Percentiles rank a stretch among this genome's conserved stretches.
Evolutionary conservation across 2,888 invertebrate genomes (phyloP).

Genomic region (Megaustenia siamemsis): DNA sequence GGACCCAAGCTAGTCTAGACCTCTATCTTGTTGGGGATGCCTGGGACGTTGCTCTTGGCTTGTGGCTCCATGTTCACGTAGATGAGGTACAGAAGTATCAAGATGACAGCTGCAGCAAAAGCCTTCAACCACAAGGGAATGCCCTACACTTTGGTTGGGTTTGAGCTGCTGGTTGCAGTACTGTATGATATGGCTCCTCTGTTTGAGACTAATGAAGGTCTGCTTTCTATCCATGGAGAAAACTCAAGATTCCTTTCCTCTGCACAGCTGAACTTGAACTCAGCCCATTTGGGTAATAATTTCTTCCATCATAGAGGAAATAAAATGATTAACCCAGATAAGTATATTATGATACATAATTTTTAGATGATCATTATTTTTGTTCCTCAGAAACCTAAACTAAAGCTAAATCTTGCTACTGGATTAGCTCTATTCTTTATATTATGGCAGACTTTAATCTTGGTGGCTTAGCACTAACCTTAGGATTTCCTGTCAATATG

Average conservation of each 20-base stretch:
- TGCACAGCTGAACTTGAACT: neutral
- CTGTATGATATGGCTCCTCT: neutral
- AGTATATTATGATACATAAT: no score
- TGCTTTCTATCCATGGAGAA: slow-evolving; percentile 8
- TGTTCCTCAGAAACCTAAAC: no score
- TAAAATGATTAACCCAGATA: no score
- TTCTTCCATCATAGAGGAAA: no score
- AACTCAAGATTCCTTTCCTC: neutral
- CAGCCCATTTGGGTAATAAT: no score
- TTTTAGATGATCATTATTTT: no score
- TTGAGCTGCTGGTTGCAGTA: neutral
- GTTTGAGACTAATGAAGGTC: neutral
- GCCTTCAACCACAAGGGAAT: slow-evolving; percentile 65
- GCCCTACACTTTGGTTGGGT: neutral
- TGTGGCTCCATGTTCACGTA: slow-evolving; percentile 70
- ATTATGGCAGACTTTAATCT: no score
- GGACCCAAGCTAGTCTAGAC: neutral
- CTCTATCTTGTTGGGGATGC: slow-evolving; percentile 49
- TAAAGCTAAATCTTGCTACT: no score
- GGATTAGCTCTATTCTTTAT: no score
- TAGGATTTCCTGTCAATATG: no score
- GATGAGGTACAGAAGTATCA: slow-evolving; percentile 68
- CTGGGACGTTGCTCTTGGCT: slow-evolving; percentile 65
- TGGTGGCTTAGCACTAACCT: no score
- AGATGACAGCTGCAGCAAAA: slow-evolving; percentile 59